phyloP scores from a whole-genome alignment of 2,797 vertebrate genomes.

The Oreortyx pictus region DNA sequence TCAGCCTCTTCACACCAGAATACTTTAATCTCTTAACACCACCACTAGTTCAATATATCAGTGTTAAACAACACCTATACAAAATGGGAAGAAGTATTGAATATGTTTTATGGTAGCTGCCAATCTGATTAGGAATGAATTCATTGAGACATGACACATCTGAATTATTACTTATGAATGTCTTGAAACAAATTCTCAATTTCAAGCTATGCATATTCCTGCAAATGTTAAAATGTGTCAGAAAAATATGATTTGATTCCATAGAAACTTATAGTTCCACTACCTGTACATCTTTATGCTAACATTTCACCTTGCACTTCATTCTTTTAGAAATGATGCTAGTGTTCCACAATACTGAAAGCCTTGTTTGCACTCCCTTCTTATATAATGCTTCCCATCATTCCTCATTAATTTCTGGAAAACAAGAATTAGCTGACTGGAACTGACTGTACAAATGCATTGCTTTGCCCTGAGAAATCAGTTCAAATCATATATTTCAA shows the following conservation, averaged over 20 bases:
- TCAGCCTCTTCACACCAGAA: background rate
- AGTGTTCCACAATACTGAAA: accelerated
- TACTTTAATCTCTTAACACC: background rate
- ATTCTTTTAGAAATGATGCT: background rate
- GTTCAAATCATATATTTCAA: background rate
- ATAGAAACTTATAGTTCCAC: background rate
- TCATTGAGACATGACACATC: background rate
- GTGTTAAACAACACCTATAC: background rate
- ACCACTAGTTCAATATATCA: background rate
- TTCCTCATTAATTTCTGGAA: background rate
- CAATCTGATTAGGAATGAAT: background rate
- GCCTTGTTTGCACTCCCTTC: background rate
- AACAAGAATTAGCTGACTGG: background rate
- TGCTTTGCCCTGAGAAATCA: background rate
- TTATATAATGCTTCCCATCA: background rate
- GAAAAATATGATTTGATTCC: background rate
- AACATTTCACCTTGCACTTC: background rate
- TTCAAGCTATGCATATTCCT: background rate
- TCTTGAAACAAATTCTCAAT: background rate
- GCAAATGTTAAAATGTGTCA: background rate
- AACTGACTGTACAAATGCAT: background rate
- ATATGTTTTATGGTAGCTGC: background rate
- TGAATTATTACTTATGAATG: background rate
- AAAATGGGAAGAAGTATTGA: background rate
- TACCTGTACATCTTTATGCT: background rate